These are phyloP conservation scores for Chalcosyrphus nemorum DNA, from an alignment of 2,888 invertebrate genomes.

Conservation along the genomic window DNA sequence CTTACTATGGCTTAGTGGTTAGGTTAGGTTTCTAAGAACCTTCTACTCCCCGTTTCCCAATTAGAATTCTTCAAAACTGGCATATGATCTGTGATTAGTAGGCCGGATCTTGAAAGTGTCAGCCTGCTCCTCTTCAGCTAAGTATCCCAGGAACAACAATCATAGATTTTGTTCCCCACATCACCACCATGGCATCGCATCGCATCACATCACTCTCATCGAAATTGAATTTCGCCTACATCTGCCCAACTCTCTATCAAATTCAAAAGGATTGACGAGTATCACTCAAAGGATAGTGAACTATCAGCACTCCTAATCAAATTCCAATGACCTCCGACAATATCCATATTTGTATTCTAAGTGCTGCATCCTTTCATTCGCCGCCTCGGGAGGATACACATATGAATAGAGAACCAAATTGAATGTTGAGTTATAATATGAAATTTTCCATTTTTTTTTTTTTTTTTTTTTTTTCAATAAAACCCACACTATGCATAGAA, in stretches of 20 bases:
- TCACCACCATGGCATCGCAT: not conserved
- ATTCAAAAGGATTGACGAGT: slow-evolving; percentile 9
- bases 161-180: not conserved
- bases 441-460: slow-evolving; percentile 31
- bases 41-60: too few relatives aligned
- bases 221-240: not conserved
- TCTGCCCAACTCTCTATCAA: not conserved
- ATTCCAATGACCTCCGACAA: slow-evolving; percentile 52
- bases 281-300: not conserved
- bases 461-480: slow-evolving; percentile 30
- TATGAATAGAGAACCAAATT: slow-evolving; percentile 24
- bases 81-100: too few relatives aligned
- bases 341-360: slow-evolving; percentile 49
- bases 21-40: too few relatives aligned
- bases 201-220: not conserved
- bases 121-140: too few relatives aligned
- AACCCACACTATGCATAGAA: slow-evolving; percentile 21
- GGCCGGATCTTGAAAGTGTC: too few relatives aligned
- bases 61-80: too few relatives aligned
- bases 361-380: slow-evolving; percentile 62
- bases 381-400: not conserved
- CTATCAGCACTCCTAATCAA: slow-evolving; percentile 45
- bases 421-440: slow-evolving; percentile 52
- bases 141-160: too few relatives aligned
- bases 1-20: too few relatives aligned